Evolutionary conservation across 1,140 invertebrate genomes (phyloP), one percentile per base, ranked within the genome.

Genomic region (Leptonema lineaticorne): DNA sequence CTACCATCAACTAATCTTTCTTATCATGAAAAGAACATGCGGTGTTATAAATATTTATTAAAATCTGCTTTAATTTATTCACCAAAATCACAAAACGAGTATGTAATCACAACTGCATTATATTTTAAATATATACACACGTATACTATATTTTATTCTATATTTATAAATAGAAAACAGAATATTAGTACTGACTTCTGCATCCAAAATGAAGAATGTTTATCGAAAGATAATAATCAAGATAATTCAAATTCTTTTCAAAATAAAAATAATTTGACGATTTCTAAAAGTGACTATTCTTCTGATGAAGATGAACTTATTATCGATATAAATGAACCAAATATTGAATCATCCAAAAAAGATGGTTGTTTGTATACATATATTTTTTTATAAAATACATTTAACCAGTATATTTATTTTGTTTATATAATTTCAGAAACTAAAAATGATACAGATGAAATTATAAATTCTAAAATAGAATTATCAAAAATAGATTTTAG

Each of bases 11-110:
- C 53, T 29, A 62, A 63, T 24, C 74, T 74, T n/a, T 79, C 71
- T 37, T 22, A 72, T 37, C 18, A 74, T 1, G 70, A 83, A 70
- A 80, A 82, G 62, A 78, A 78, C 65, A 37, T 72, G 5, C 77
- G 74, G 72, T 73, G 76, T 45, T 77, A 74, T 50, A 84, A 84
- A 59, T 74, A 75, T 20, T 73, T 79, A 16, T 63, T 83, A 18
- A 82, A 76, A 75, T 69, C 18, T 20, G 9, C 50, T 1, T 53
- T 53, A 6, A 11, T 11, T 1, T 11, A 26, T 53, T 26, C 22
- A 8, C 7, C 5, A 11, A 22, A 53, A 11, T 8, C 11, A 26
- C 1, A 26, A 11, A 26, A 53, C n/a, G 4, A 53, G 50, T 53
- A 53, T 11, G 20, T 11, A 2, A 4, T 41, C 16, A 33, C 5